Evolutionary conservation across 2,797 vertebrate species (phyloP), one percentile per base, ranked within the genome.

Genomic region (Sternarchorhynchus goeldii): DNA sequence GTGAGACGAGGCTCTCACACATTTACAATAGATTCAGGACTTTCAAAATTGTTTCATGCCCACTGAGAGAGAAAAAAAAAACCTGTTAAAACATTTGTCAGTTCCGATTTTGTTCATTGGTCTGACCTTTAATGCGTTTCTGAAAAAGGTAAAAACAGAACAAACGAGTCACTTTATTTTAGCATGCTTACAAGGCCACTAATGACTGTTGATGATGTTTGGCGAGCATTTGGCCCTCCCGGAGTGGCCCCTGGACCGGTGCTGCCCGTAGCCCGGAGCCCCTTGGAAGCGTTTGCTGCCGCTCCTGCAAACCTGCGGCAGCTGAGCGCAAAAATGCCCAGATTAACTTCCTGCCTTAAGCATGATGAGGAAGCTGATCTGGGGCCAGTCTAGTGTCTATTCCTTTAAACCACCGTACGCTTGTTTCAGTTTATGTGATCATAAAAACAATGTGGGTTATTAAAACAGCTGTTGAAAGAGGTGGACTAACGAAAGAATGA

Each of bases 1-100:
- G 89, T 87, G 88, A 86, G 86, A 82, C 79, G 84, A 79, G 79
- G 79, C 41, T 65, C 55, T 36, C 62, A 77, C 17, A 76, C 25
- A 82, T 67, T 73, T 60, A 17, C 78, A 32, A 55, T 70, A 70
- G 31, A 31, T 5, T 31, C 21, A 56, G 20, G 14, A 50, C 12
- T 45, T 41, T 41, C 18, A 1, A 14, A 68, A 20, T 18, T 17
- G 12, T 2, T 21, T 31, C 10, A 31, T 6, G 7, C n/a, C 25
- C 67, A 55, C 25, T 3, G 6, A 3, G 0, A 12, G 12, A 12
- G 45, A 14, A 14, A 12, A 14, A 14, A 50, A 14, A 12, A 1
- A 12, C 12, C 14, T 12, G 12, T 50, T 3, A 50, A 14, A 50
- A 14, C 14, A 50, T 50, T 50, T 50, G 8, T 50, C 41, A 18